phyloP scores from a whole-genome alignment of 2,113 vertebrate species.

The Bubo bubo region DNA sequence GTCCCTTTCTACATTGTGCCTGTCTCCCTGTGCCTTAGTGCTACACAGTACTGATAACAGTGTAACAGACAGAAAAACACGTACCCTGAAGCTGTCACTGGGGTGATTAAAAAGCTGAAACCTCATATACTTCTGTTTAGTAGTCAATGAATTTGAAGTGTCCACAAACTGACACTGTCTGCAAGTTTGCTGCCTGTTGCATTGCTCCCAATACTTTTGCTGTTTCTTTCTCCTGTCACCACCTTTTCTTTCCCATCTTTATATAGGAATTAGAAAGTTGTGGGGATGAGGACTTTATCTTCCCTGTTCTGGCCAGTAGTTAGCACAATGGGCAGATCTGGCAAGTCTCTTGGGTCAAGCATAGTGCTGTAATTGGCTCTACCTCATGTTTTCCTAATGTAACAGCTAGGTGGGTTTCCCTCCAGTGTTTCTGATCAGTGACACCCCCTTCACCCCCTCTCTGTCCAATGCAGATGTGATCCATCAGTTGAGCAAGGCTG shows the following conservation, averaged over 20 bases:
- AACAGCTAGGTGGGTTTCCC: background rate
- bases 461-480: background rate
- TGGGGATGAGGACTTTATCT: background rate
- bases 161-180: background rate
- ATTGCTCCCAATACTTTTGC: background rate
- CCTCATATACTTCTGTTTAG: background rate
- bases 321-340: background rate
- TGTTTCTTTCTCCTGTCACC: background rate
- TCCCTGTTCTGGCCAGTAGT: background rate
- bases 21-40: background rate
- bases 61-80: background rate
- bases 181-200: background rate
- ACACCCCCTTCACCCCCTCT: background rate
- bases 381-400: accelerated
- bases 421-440: background rate
- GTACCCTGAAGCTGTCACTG: background rate
- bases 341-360: background rate
- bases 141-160: background rate
- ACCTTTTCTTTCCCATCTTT: background rate
- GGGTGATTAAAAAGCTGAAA: background rate
- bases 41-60: background rate
- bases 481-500: background rate
- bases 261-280: background rate
- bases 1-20: background rate
- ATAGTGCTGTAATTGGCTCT: background rate